A percentile compares a stretch with the other conserved stretches of the same genome.
phyloP scores from a whole-genome alignment of 2,888 invertebrate genomes.

The Anthrax anthrax region DNA sequence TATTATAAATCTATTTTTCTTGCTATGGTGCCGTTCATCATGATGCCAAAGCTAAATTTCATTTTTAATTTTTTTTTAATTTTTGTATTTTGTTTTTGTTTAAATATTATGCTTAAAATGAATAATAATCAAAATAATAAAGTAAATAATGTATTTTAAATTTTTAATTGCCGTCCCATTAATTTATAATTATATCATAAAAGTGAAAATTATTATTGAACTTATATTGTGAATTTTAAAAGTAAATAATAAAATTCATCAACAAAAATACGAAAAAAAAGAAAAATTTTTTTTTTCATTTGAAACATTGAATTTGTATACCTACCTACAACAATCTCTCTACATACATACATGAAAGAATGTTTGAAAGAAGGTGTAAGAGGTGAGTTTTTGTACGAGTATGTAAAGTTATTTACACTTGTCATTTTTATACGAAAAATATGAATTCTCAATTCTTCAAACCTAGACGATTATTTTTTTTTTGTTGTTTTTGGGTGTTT shows the following conservation, averaged over 20 bases:
- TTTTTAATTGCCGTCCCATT: constrained; percentile 5
- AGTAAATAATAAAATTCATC: too few relatives aligned
- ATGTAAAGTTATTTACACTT: background rate
- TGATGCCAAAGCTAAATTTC: background rate
- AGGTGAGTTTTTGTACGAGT: background rate
- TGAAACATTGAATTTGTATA: too few relatives aligned
- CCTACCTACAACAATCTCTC: too few relatives aligned
- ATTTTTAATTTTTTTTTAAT: constrained; percentile 1
- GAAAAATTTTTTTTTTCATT: background rate
- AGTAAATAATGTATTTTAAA: constrained; percentile 3
- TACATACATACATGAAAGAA: too few relatives aligned
- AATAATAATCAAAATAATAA: too few relatives aligned
- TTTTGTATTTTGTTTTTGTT: background rate
- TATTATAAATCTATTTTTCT: constrained; percentile 4
- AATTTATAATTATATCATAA: constrained; percentile 1
- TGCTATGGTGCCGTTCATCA: constrained; percentile 6
- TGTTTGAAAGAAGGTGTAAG: background rate
- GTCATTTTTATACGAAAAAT: background rate
- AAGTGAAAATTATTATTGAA: background rate
- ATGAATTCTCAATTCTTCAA: too few relatives aligned
- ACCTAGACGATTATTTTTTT: too few relatives aligned
- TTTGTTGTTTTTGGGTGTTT: too few relatives aligned
- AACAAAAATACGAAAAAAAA: background rate
- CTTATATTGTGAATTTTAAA: background rate
- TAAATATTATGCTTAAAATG: constrained; percentile 1